phyloP scores from a whole-genome alignment of 2,113 vertebrate genomes.

The Ranitomeya imitator region DNA sequence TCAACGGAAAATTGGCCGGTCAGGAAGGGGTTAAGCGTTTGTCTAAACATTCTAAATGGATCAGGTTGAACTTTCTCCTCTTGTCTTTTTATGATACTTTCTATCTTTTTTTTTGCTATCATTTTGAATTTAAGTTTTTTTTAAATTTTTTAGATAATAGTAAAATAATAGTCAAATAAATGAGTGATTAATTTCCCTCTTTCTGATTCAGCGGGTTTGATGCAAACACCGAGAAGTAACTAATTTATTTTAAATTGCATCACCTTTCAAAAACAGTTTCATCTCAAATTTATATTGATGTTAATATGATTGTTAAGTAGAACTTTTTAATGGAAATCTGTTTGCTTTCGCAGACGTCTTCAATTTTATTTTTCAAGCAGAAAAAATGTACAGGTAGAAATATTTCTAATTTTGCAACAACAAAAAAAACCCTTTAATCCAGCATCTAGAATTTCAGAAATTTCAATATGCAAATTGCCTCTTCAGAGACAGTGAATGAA shows the following conservation, averaged over 20 bases:
- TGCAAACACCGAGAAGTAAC: constrained; percentile 43
- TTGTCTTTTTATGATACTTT: too few relatives aligned
- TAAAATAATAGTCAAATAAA: constrained; percentile 44
- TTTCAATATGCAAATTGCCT: not conserved
- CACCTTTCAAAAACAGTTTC: constrained; percentile 54
- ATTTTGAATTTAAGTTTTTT: constrained; percentile 55
- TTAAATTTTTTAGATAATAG: constrained; percentile 55
- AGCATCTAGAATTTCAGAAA: not conserved
- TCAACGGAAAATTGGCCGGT: too few relatives aligned
- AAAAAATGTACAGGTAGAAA: not conserved
- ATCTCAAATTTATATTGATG: constrained; percentile 55
- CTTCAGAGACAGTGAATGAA: too few relatives aligned
- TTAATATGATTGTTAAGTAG: constrained; percentile 53
- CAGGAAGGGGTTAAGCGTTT: too few relatives aligned
- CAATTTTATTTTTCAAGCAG: not conserved
- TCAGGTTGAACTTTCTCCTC: too few relatives aligned
- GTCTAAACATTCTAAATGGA: too few relatives aligned
- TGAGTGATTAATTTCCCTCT: constrained; percentile 46
- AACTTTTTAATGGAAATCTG: constrained; percentile 46
- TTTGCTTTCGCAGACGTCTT: constrained; percentile 41
- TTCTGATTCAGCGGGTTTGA: constrained; percentile 38
- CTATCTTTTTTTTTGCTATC: not conserved
- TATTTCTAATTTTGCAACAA: not conserved
- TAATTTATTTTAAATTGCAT: constrained; percentile 57
- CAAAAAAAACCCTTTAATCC: not conserved